Conservation (phyloP, 2,113 vertebrate species). For the Solenodon paradoxus region DNA sequence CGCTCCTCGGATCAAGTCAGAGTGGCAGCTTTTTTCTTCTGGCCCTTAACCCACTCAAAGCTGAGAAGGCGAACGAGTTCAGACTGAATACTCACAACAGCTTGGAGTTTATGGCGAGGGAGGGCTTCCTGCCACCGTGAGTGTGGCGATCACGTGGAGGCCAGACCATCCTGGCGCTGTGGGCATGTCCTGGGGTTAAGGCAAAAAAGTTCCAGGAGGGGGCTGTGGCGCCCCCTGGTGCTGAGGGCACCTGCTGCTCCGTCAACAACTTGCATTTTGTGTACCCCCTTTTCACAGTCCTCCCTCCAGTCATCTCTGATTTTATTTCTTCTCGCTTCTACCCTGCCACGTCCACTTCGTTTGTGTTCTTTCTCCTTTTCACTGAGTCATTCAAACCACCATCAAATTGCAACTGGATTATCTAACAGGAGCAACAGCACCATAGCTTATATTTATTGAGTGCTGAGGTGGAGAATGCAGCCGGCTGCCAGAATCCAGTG, state of each 20-base stretch:
- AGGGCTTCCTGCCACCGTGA: neutral
- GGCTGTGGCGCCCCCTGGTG: neutral
- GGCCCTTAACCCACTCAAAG: conserved; percentile 57
- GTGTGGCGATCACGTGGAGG: neutral
- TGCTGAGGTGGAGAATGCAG: neutral
- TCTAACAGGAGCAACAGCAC: neutral
- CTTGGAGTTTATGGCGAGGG: neutral
- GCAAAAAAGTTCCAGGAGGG: neutral
- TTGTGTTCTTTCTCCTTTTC: neutral
- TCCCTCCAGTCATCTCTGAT: neutral
- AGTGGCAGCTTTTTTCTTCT: conserved; percentile 23
- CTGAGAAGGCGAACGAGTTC: conserved; percentile 56
- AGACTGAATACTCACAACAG: neutral
- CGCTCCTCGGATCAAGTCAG: neutral
- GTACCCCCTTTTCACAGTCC: too few relatives aligned
- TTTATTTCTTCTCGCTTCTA: neutral
- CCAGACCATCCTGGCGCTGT: neutral
- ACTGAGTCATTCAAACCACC: neutral
- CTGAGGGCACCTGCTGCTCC: neutral
- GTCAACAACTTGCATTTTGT: neutral
- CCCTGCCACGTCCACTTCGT: neutral
- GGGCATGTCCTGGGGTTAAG: too few relatives aligned
- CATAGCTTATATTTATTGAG: neutral
- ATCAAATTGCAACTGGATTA: neutral
- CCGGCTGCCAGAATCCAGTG: neutral